Evolutionary conservation across 2,113 vertebrate species (phyloP).

Genomic region (Reinhardtius hippoglossoides): DNA sequence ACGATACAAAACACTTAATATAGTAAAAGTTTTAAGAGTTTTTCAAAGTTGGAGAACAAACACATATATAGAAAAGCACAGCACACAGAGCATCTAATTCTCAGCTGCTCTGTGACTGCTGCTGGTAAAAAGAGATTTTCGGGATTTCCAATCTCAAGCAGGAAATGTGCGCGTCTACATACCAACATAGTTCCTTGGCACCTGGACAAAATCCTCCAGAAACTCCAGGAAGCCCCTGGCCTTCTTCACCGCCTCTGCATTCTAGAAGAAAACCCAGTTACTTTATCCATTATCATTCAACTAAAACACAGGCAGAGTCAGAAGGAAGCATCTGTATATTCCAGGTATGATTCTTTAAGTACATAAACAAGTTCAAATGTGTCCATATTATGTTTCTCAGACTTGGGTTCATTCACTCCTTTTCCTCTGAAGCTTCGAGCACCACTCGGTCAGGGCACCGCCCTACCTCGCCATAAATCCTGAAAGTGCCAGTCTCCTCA

Average conservation of each 20-base stretch:
- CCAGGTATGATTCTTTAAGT: neutral
- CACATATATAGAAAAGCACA: neutral
- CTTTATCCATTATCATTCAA: neutral
- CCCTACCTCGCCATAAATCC: conserved; percentile 91
- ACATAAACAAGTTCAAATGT: neutral
- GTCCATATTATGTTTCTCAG: too few species aligned
- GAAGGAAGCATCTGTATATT: neutral
- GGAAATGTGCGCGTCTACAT: conserved; percentile 54
- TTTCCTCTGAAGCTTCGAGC: neutral
- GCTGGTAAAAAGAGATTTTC: neutral
- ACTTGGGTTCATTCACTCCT: neutral
- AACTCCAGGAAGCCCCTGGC: conserved; percentile 90
- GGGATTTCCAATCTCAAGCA: neutral
- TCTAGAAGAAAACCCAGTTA: conserved; percentile 73
- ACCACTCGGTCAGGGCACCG: neutral
- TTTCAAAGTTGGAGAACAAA: too few species aligned
- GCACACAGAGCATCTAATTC: neutral
- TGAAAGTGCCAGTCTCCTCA: conserved; percentile 90
- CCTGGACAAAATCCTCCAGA: conserved; percentile 90
- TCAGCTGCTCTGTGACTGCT: neutral
- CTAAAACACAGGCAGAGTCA: neutral
- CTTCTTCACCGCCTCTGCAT: conserved; percentile 88
- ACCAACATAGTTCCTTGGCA: conserved; percentile 91
- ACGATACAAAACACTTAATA: too few species aligned
- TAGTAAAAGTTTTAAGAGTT: too few species aligned